Percentiles rank a stretch among this genome's conserved stretches.
Evolutionary conservation across 2,113 vertebrate species (phyloP).

Genomic region (Actinemys pallida): DNA sequence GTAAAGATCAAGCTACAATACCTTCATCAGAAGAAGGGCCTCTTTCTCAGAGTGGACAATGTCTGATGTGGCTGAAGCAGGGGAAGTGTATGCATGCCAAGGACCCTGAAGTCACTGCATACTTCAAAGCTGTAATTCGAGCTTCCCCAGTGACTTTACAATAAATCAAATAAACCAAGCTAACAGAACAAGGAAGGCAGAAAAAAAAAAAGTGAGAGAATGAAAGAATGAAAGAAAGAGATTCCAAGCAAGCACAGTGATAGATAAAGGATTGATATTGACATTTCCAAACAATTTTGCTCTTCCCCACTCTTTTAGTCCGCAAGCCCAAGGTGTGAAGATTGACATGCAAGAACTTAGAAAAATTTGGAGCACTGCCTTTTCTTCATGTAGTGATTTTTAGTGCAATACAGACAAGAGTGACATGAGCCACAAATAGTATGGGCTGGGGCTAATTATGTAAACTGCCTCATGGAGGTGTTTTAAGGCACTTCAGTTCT

Average conservation of each 20-base stretch:
- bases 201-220: conserved; percentile 12
- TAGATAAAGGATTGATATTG: conserved; percentile 4
- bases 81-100: conserved; percentile 80
- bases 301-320: neutral
- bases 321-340: neutral
- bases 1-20: conserved; percentile 29
- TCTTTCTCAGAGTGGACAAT: conserved; percentile 42
- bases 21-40: conserved; percentile 62
- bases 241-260: neutral
- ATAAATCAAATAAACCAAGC: conserved; percentile 87
- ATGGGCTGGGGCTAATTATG: neutral
- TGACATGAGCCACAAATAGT: neutral
- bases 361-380: neutral
- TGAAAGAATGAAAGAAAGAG: neutral
- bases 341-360: neutral
- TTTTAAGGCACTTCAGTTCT: neutral
- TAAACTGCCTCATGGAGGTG: neutral
- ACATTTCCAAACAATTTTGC: neutral
- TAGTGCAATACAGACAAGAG: neutral
- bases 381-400: neutral
- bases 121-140: conserved; percentile 88
- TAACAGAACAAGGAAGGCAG: conserved; percentile 29
- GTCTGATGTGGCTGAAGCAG: conserved; percentile 74
- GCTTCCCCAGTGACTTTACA: conserved; percentile 80
- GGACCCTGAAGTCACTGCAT: conserved; percentile 75